A percentile compares a stretch with the other conserved stretches of the same genome.
These are phyloP conservation scores for Dicrurus megarhynchus DNA, from an alignment of 2,113 vertebrate genomes.

Conservation along the genomic window DNA sequence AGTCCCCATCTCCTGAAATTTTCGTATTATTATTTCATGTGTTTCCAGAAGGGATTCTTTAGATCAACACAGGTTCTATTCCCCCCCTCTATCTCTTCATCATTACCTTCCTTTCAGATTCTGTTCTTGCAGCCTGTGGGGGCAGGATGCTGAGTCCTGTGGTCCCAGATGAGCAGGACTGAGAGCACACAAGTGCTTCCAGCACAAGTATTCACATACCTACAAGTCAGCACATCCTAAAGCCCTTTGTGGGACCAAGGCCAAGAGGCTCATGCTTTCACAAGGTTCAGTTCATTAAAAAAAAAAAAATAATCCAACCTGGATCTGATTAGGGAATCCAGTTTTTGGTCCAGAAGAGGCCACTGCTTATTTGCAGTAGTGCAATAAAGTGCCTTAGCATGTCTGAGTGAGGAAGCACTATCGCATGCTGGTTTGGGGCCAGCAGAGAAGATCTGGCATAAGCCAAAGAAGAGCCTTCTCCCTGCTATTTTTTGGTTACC, in stretches of 20 bases:
- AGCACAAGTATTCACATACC: background rate
- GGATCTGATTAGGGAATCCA: conserved; percentile 23
- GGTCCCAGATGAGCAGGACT: background rate
- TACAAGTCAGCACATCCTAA: conserved; percentile 5
- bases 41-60: background rate
- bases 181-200: background rate
- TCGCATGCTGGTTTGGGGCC: background rate
- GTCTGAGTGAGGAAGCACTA: background rate
- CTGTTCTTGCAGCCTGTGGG: background rate
- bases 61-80: background rate
- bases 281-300: conserved; percentile 19
- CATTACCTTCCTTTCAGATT: background rate
- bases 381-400: background rate
- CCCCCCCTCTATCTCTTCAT: background rate
- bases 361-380: conserved; percentile 27
- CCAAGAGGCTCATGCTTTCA: background rate
- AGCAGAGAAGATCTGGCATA: background rate
- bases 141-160: background rate
- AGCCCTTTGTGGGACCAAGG: background rate
- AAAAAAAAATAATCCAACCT: background rate
- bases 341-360: conserved; percentile 16
- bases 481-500: background rate
- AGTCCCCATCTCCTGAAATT: background rate
- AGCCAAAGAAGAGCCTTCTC: background rate
- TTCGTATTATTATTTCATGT: background rate